Conservation (phyloP, 2,797 vertebrate genomes). For the Macropodus opercularis region DNA sequence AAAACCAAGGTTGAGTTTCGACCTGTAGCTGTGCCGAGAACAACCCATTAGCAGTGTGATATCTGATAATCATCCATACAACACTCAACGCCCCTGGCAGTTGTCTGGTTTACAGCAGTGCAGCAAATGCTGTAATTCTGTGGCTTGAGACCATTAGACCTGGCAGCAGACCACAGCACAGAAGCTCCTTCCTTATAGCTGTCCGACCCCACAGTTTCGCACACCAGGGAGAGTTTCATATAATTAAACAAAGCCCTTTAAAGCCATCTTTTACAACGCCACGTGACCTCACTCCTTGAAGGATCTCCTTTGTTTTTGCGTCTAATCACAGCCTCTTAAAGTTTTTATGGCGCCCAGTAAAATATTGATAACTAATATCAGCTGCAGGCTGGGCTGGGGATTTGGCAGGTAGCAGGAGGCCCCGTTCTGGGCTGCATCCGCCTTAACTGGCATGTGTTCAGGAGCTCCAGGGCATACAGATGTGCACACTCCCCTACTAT, state of each 20-base stretch:
- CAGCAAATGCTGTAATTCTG: slow-evolving; percentile 31
- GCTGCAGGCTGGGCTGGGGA: slow-evolving; percentile 53
- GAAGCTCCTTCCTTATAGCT: slow-evolving; percentile 60
- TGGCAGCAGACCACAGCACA: slow-evolving; percentile 61
- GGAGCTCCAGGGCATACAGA: slow-evolving; percentile 42
- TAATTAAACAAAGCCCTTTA: slow-evolving; percentile 70
- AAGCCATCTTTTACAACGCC: slow-evolving; percentile 70
- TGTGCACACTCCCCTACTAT: slow-evolving; percentile 39
- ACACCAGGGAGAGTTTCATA: slow-evolving; percentile 65
- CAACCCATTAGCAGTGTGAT: not conserved
- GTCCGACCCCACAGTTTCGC: slow-evolving; percentile 61
- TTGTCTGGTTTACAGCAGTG: slow-evolving; percentile 10
- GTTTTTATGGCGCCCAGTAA: slow-evolving; percentile 71
- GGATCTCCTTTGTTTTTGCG: slow-evolving; percentile 73
- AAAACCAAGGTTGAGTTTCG: not conserved
- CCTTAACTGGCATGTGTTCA: slow-evolving; percentile 53
- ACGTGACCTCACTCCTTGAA: slow-evolving; percentile 67
- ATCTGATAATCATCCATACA: not conserved
- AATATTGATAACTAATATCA: slow-evolving; percentile 80
- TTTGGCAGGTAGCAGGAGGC: slow-evolving; percentile 55
- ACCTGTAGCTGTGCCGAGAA: not conserved
- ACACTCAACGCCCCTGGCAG: slow-evolving; percentile 5
- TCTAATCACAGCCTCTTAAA: slow-evolving; percentile 75
- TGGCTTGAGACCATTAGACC: slow-evolving; percentile 37
- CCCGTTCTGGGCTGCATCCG: slow-evolving; percentile 50